phyloP scores from a whole-genome alignment of 2,797 vertebrate genomes.

The Anniella stebbinsi region DNA sequence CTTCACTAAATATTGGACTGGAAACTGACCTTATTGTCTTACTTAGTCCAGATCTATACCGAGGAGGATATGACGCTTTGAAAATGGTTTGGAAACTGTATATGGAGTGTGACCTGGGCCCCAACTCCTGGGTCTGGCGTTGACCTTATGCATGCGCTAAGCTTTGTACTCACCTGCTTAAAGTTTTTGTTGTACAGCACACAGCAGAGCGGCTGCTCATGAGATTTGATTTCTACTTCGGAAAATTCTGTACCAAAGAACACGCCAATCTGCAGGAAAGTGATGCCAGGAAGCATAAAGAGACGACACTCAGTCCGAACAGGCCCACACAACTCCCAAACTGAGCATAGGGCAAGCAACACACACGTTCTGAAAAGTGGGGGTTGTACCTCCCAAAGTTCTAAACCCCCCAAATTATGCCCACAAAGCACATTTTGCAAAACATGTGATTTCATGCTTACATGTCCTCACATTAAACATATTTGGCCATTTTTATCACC shows the following conservation, averaged over 20 bases:
- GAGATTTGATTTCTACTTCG: constrained; percentile 49
- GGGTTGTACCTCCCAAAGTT: neutral
- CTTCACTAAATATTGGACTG: too few relatives aligned
- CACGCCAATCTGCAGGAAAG: constrained; percentile 67
- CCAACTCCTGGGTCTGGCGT: too few relatives aligned
- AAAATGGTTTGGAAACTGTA: too few relatives aligned
- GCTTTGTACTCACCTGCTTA: constrained; percentile 63
- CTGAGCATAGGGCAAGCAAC: neutral
- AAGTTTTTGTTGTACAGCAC: constrained; percentile 74
- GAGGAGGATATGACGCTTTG: too few relatives aligned
- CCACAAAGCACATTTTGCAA: neutral
- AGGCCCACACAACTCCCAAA: neutral
- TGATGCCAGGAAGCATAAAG: neutral
- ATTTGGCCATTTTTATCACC: too few relatives aligned
- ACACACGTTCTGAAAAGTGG: neutral
- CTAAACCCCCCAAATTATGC: neutral
- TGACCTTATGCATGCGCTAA: too few relatives aligned
- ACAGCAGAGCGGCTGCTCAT: constrained; percentile 47
- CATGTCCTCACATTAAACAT: too few relatives aligned
- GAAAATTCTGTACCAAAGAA: constrained; percentile 53
- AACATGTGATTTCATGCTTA: neutral
- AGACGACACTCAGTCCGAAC: neutral
- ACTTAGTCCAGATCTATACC: too few relatives aligned
- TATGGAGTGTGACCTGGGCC: too few relatives aligned
- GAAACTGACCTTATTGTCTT: too few relatives aligned